Evolutionary conservation across 2,888 invertebrate species (phyloP).

Genomic region (Microctonus brassicae): DNA sequence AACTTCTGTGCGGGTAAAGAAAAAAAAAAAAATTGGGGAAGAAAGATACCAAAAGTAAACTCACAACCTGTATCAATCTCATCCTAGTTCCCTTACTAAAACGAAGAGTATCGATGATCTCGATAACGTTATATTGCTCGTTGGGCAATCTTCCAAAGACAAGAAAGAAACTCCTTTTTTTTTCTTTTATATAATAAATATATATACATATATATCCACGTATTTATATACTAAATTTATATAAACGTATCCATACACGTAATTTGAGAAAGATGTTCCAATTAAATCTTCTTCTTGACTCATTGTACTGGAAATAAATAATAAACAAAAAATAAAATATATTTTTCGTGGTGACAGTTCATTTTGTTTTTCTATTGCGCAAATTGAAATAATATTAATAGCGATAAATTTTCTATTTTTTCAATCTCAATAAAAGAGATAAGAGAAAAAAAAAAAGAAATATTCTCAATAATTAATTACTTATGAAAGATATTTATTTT

Average conservation of each 20-base stretch:
- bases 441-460: background rate
- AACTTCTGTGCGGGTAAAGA: background rate
- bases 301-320: background rate
- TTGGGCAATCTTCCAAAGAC: background rate
- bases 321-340: background rate
- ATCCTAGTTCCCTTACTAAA: background rate
- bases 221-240: background rate
- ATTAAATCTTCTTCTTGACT: constrained; percentile 31
- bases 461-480: background rate
- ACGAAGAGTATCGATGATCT: constrained; percentile 26
- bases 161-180: background rate
- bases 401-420: background rate
- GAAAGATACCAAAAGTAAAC: background rate
- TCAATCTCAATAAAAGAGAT: background rate
- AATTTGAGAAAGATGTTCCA: constrained; percentile 37
- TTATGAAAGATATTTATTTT: too few species aligned
- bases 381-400: background rate
- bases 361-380: background rate
- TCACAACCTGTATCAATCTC: constrained; percentile 12
- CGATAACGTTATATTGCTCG: constrained; percentile 2
- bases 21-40: background rate
- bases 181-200: background rate
- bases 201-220: background rate
- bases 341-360: background rate
- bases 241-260: too few species aligned